Conservation (phyloP, 2,797 vertebrate species). For the Malurus splendens region DNA sequence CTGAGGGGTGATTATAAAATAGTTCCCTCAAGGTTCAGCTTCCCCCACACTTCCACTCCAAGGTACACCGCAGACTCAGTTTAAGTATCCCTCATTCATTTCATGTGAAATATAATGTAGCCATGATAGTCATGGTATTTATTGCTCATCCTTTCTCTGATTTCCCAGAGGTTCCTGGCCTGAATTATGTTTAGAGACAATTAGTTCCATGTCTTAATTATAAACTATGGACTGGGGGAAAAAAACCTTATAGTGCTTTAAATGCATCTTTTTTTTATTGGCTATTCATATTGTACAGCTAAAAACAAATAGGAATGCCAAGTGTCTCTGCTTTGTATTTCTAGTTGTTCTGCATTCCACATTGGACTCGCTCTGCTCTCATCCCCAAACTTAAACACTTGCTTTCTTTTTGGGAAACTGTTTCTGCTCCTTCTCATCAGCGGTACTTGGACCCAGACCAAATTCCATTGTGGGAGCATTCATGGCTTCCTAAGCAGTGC, state of each 20-base stretch:
- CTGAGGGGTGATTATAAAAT: not conserved
- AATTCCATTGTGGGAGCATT: not conserved
- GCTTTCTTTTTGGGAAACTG: not conserved
- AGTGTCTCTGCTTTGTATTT: not conserved
- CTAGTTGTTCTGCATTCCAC: not conserved
- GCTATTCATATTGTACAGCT: not conserved
- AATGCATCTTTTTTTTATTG: not conserved
- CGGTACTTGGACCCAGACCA: not conserved
- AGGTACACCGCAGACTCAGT: not conserved
- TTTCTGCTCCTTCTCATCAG: not conserved
- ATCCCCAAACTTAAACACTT: not conserved
- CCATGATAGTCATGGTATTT: not conserved
- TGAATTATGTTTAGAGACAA: not conserved
- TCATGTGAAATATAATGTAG: not conserved
- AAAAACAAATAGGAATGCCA: not conserved
- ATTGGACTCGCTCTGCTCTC: not conserved
- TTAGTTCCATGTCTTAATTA: conserved; percentile 8
- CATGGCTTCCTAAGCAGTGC: not conserved
- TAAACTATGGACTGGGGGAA: not conserved
- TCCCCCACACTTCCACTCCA: not conserved
- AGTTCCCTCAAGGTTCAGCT: not conserved
- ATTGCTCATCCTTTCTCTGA: not conserved
- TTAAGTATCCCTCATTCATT: not conserved
- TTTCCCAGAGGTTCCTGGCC: not conserved
- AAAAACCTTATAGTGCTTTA: not conserved